phyloP scores from a whole-genome alignment of 1,140 invertebrate species.

The Bicyclus anynana region DNA sequence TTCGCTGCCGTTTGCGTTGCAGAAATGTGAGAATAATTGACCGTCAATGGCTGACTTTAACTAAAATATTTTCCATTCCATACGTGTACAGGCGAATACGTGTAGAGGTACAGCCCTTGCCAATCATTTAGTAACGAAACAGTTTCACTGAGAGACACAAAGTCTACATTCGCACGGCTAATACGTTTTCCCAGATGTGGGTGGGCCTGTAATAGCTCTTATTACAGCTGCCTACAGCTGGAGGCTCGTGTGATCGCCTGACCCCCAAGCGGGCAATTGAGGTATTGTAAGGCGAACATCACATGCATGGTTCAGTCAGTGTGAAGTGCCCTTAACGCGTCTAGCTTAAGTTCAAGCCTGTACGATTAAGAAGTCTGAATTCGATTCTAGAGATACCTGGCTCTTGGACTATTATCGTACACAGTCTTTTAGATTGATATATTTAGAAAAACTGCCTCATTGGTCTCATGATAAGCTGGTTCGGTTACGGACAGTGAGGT shows the following conservation, averaged over 20 bases:
- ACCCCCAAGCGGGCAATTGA: conserved; percentile 26
- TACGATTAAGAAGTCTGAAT: too few species aligned
- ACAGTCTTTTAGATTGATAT: too few species aligned
- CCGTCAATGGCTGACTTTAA: too few species aligned
- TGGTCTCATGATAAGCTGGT: too few species aligned
- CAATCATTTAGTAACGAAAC: neutral
- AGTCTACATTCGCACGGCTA: conserved; percentile 5
- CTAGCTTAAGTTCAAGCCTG: too few species aligned
- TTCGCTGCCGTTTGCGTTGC: too few species aligned
- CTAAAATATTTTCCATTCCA: neutral
- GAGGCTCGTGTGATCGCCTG: conserved; percentile 23
- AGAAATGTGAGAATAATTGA: too few species aligned
- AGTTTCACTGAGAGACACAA: neutral
- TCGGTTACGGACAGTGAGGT: too few species aligned
- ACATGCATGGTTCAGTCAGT: conserved; percentile 1
- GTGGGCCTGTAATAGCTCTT: conserved; percentile 31
- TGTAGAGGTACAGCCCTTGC: neutral
- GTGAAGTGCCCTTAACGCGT: neutral
- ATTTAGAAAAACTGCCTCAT: too few species aligned
- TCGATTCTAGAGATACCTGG: too few species aligned
- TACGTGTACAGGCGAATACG: neutral
- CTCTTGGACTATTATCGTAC: too few species aligned
- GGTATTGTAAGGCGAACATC: conserved; percentile 15
- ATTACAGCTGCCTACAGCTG: conserved; percentile 25
- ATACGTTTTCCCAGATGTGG: conserved; percentile 20